Conservation (phyloP, 2,797 vertebrate genomes). For the Sebastes alutus region DNA sequence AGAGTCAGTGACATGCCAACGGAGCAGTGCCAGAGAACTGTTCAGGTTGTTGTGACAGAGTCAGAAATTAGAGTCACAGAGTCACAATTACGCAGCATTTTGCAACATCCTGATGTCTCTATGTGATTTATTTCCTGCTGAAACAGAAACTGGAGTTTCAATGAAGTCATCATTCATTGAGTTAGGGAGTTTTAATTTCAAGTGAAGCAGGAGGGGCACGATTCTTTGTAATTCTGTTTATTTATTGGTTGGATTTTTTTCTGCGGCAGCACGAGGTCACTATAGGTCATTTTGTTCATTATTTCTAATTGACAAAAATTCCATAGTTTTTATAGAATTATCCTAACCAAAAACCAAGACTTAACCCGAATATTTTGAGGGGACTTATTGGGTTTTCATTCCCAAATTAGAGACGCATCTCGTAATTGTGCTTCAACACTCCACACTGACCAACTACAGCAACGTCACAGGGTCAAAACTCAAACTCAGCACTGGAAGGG, state of each 20-base stretch:
- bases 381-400: too few species aligned
- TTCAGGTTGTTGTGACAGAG: neutral
- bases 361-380: too few species aligned
- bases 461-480: too few species aligned
- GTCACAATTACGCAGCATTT: slow-evolving; percentile 1
- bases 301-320: neutral
- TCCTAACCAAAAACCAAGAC: neutral
- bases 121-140: neutral
- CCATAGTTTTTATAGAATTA: neutral
- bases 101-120: neutral
- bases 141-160: neutral
- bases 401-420: neutral
- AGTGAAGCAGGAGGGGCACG: neutral
- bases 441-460: too few species aligned
- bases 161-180: neutral
- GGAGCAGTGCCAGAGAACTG: neutral
- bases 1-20: neutral
- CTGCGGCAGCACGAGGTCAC: neutral
- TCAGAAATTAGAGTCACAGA: neutral
- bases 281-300: too few species aligned
- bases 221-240: neutral
- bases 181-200: neutral
- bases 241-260: neutral
- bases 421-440: neutral
- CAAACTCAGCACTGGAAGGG: too few species aligned